Evolutionary conservation across 2,797 vertebrate species (phyloP).

Genomic region (Tokudaia muenninki): DNA sequence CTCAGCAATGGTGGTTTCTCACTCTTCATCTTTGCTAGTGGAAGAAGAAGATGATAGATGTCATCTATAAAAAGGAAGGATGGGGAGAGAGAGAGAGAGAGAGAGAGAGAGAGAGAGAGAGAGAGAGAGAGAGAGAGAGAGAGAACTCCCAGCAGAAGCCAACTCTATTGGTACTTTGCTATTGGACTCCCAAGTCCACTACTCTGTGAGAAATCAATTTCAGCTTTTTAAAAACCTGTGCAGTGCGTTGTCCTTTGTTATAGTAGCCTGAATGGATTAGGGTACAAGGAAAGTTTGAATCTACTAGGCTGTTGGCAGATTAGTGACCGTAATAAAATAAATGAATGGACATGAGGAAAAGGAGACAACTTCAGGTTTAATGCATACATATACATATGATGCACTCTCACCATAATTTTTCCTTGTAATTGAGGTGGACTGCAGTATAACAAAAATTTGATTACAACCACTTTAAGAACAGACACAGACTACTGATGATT

Average conservation of each 20-base stretch:
- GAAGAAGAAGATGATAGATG: too few species aligned
- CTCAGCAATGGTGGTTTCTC: background rate
- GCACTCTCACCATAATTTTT: slow-evolving; percentile 21
- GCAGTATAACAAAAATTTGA: slow-evolving; percentile 30
- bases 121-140: background rate
- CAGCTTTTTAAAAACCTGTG: background rate
- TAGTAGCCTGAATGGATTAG: background rate
- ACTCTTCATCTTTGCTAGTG: slow-evolving; percentile 1
- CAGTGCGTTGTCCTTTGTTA: background rate
- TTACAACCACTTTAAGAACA: slow-evolving; percentile 44
- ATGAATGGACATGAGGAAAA: background rate
- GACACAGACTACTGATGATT: background rate
- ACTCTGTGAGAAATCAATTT: background rate
- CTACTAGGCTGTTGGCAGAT: background rate
- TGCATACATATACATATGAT: background rate
- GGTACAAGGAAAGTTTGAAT: background rate
- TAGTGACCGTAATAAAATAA: background rate
- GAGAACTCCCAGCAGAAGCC: background rate
- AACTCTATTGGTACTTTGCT: background rate
- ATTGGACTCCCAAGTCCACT: background rate
- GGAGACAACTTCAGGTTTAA: background rate
- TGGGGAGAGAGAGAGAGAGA: background rate
- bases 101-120: background rate
- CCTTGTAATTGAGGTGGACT: slow-evolving; percentile 1
- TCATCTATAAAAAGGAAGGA: background rate